Evolutionary conservation across 2,797 vertebrate genomes (phyloP).

Genomic region (Cynodonichthys magdalenae): DNA sequence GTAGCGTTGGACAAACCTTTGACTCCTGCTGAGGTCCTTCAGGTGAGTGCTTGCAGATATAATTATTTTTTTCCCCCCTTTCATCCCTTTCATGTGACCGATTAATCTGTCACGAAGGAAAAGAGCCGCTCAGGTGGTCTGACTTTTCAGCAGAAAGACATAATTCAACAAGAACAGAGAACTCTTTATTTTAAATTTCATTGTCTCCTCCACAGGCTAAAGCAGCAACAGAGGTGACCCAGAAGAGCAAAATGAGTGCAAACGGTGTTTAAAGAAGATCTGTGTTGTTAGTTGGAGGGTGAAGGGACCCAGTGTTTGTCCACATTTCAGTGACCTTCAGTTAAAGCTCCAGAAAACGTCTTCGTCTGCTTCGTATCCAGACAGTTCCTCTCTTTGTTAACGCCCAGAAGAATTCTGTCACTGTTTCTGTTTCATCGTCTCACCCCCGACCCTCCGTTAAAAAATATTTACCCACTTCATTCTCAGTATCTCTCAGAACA

Average conservation of each 20-base stretch:
- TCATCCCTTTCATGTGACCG: conserved; percentile 36
- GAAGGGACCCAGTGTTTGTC: not conserved
- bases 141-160: not conserved
- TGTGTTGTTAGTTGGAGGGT: not conserved
- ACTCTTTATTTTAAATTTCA: not conserved
- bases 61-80: conserved; percentile 39
- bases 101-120: conserved; percentile 36
- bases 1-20: conserved; percentile 74
- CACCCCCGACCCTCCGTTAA: conserved; percentile 1
- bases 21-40: conserved; percentile 81
- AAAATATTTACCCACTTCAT: conserved; percentile 33
- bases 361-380: too few species aligned
- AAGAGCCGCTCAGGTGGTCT: not conserved
- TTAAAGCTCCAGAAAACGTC: conserved; percentile 1
- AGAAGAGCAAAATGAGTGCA: conserved; percentile 83
- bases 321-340: conserved; percentile 10
- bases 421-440: not conserved
- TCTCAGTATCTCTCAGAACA: not conserved
- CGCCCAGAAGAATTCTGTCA: conserved; percentile 9
- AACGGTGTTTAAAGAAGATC: conserved; percentile 74
- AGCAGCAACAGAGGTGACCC: conserved; percentile 76
- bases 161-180: not conserved
- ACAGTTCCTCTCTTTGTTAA: not conserved
- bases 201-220: conserved; percentile 72
- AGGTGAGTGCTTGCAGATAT: conserved; percentile 68